These are phyloP conservation scores for Limulus polyphemus DNA, from an alignment of 2,888 invertebrate genomes.

Conservation along the genomic window DNA sequence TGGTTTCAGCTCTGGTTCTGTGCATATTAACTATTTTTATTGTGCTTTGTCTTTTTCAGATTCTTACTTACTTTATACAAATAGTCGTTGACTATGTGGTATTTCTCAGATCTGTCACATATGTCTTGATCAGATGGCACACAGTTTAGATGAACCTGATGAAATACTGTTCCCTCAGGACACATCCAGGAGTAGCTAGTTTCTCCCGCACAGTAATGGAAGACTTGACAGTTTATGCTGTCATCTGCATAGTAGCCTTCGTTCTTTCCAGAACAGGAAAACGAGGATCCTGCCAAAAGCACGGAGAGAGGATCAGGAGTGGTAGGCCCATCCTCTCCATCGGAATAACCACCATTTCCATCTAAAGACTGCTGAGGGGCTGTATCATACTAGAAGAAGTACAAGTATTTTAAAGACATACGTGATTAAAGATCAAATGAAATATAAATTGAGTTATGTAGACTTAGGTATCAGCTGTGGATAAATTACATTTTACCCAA, in stretches of 20 bases:
- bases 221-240: conserved; percentile 74
- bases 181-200: conserved; percentile 76
- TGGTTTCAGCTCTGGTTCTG: too few relatives aligned
- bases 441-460: too few relatives aligned
- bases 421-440: too few relatives aligned
- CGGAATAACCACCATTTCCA: conserved; percentile 20
- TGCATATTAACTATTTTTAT: conserved; percentile 2
- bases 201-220: conserved; percentile 84
- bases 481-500: too few relatives aligned
- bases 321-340: conserved; percentile 55
- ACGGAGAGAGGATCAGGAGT: conserved; percentile 70
- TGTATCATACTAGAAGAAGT: not conserved
- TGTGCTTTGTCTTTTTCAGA: conserved; percentile 56
- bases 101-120: conserved; percentile 75
- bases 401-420: too few relatives aligned
- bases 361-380: conserved; percentile 18
- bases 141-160: conserved; percentile 81
- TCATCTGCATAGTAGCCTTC: conserved; percentile 86
- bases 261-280: conserved; percentile 62
- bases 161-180: conserved; percentile 78
- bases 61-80: conserved; percentile 56
- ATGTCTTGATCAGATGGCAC: conserved; percentile 81
- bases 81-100: conserved; percentile 84
- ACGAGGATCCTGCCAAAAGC: conserved; percentile 68
- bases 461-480: too few relatives aligned